Base-by-base conservation (phyloP, 53 echinoderm and acorn worm species). In the Patiria pectinifera region DNA sequence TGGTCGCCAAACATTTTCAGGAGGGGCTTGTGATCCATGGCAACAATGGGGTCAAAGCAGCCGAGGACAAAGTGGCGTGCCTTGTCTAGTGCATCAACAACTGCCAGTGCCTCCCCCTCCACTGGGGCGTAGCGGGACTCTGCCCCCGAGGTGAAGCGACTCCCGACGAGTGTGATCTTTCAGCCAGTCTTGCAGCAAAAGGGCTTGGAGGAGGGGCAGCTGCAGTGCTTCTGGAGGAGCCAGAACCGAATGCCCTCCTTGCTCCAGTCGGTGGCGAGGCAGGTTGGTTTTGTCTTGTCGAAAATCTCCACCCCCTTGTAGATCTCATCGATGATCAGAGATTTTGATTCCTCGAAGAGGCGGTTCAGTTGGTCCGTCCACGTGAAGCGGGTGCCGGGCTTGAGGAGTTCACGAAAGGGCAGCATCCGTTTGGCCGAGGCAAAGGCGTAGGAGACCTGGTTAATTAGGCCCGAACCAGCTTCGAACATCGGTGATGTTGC, bases 11-110 rank as follows among this genome's bases (percentile, higher is more conserved):
- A 46, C 26, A 48, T 61, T 47, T 84, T 93, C 21, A 94, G 80
- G 25, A 91, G 47, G 53, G 87, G 94, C 66, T 94, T 94, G 85
- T 94, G 91, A 45, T 91, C 91, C 47, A 93, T 58, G 3, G 93
- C 84, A 47, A 85, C 76, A 6, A 76, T 86, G 49, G 90, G 69
- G 76, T 93, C 75, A 25, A 21, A 48, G 72, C 93, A 94, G 82
- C 91, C 91, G 62, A 91, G 91, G 35, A 91, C 86, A 70, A 91
- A 94, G 69, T 75, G 63, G 45, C 91, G 87, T 71, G 94, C 91
- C 80, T 91, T 86, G 69, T 85, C 86, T 2, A 91, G 60, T 63
- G 91, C 91, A 91, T 91, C 86, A 22, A 85, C 77, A 24, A 94
- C 91, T 26, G 91, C 82, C 4, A 94, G 82, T 14, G 86, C 94